Evolutionary conservation across 2,797 vertebrate species (phyloP), one percentile per base, ranked within the genome.

Genomic region (Phrynocephalus vlangalii): DNA sequence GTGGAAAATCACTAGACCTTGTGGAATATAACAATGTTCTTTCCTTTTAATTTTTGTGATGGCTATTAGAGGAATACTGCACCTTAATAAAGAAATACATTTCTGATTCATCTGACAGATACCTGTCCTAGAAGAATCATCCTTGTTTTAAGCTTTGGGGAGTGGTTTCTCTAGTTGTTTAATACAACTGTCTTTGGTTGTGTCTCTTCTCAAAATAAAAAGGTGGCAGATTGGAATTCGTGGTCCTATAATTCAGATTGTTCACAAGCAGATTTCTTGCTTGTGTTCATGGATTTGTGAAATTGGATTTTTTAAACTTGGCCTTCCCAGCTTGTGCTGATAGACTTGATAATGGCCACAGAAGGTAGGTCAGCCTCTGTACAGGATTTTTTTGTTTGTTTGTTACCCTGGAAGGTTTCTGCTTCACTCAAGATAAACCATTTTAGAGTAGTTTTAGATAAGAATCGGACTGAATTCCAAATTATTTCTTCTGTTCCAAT

Each of bases 401-500:
- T 44, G 60, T 20, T 56, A 24, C 26, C n/a, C 28, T 81, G 56
- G 6, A 50, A 38, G 3, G 8, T 79, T 93, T 88, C 52, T 52
- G 66, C 20, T 88, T 91, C 70, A 85, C 70, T 70, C 90, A 0
- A 0, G 50, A 30, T 6, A 88, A 63, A 2, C 79, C 86, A 86
- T 5, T 79, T 87, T 83, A 50, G 44, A 84, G 0, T 22, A 50
- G 38, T 87, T 11, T 20, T 10, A 0, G 66, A 48, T 86, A 75
- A 52, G 38, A 28, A 6, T 1, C 9, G 20, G 71, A 75, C 22
- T 75, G 22, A 76, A 44, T 63, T 63, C 60, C 79, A 91, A 79
- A 80, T 89, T 16, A 0, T 88, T 3, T 60, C 52, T 86, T 79
- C 26, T 20, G 56, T 91, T 71, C 90, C n/a, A 1, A 92, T 84